Evolutionary conservation across 2,888 invertebrate genomes (phyloP), one percentile per base, ranked within the genome.

Genomic region (Sinopyrophorus schimmeli): DNA sequence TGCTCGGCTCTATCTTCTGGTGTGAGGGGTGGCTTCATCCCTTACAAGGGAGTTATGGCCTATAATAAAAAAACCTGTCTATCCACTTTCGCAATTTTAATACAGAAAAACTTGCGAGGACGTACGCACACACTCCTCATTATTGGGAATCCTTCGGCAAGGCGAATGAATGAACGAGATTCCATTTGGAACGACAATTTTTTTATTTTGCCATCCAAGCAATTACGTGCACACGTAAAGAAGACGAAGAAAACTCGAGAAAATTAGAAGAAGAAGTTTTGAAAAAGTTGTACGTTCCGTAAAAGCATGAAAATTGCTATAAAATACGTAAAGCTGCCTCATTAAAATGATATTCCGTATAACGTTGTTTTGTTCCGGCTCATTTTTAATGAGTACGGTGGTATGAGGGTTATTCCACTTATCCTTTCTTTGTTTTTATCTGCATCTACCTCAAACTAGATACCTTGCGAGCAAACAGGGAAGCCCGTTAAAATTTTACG

Each of bases 401-500:
- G 44, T 46, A 12, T 24, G 43, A 16, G 20, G 35, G 37, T 30
- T 40, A 38, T 32, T 24, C 47, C 40, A 40, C 40, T 47, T 46
- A 51, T 51, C 47, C 47, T 34, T 49, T 44, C 34, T 39, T 44
- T 38, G 39, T 39, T 48, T 42, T 42, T 30, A 23, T 42, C 30
- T 42, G 20, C 48, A 34, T 42, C 31, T 38, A 42, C 39, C 31
- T 42, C 30, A 31, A 41, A 40, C 11, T 23, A 41, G 47, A 35
- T 40, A 35, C 43, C 34, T 23, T 35, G 31, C 23, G 40, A 48
- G 42, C 31, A 50, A 50, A 44, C 44, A 44, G 28, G 50, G 49
- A 43, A 43, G 51, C 56, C 54, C 48, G 54, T 57, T 57, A 57
- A 54, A 57, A 54, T 54, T 54, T 57, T 50, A 54, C 54, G 57